Evolutionary conservation across 2,888 invertebrate species (phyloP).

Genomic region (Phaedon cochleariae): DNA sequence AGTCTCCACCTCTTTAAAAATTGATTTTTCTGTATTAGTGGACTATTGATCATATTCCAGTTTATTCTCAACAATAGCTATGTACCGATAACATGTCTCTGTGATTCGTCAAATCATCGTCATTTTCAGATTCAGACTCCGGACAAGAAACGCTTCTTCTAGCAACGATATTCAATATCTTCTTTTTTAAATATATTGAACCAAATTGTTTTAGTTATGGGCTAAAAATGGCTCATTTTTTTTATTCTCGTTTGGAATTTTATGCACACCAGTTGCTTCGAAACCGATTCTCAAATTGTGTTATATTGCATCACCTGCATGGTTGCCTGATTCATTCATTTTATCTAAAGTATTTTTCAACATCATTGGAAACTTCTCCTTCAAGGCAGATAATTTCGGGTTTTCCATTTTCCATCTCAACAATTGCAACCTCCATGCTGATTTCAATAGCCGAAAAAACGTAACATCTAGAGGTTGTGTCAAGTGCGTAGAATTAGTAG

Average conservation of each 20-base stretch:
- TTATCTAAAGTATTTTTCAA: slow-evolving; percentile 5
- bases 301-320: slow-evolving; percentile 3
- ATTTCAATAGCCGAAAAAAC: too few species aligned
- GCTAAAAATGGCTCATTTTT: not conserved
- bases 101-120: not conserved
- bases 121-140: not conserved
- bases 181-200: not conserved
- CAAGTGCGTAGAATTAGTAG: too few species aligned
- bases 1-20: not conserved
- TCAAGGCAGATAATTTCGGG: not conserved
- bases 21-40: not conserved
- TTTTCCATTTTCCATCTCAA: not conserved
- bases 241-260: not conserved
- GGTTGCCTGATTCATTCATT: slow-evolving; percentile 11
- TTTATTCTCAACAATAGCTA: not conserved
- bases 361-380: slow-evolving; percentile 6
- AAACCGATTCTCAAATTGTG: slow-evolving; percentile 10
- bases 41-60: slow-evolving; percentile 2
- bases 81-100: not conserved
- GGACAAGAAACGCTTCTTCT: not conserved
- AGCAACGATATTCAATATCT: not conserved
- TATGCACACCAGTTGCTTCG: slow-evolving; percentile 1
- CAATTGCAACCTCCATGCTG: too few species aligned
- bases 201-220: not conserved
- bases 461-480: too few species aligned